phyloP scores from a whole-genome alignment of 2,797 vertebrate genomes.

The Myiotriccus ornatus region DNA sequence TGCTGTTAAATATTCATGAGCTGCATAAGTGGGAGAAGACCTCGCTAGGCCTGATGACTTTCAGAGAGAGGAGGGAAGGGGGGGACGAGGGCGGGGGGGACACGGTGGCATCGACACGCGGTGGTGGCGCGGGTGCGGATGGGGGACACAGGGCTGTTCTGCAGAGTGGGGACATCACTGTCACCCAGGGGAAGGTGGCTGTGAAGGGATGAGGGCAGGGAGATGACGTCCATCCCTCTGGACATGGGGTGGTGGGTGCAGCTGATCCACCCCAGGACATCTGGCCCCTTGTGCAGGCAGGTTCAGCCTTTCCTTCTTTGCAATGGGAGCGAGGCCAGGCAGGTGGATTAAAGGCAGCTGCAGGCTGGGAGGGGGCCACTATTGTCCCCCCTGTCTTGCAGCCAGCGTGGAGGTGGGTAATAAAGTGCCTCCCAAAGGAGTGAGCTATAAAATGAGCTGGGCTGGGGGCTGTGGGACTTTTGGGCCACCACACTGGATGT shows the following conservation, averaged over 20 bases:
- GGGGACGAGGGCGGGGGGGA: not conserved
- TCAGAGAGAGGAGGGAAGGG: constrained; percentile 72
- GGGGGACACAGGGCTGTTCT: constrained; percentile 38
- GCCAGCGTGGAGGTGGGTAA: not conserved
- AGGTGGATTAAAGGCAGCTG: not conserved
- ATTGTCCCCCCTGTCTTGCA: not conserved
- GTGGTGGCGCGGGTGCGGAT: constrained; percentile 23
- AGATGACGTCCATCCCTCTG: not conserved
- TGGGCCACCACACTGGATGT: not conserved
- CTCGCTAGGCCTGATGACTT: constrained; percentile 79
- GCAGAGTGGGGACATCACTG: not conserved
- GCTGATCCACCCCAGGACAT: fast-evolving
- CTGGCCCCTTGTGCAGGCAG: fast-evolving
- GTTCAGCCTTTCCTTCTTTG: not conserved
- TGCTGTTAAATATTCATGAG: constrained; percentile 99
- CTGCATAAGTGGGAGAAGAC: constrained; percentile 82
- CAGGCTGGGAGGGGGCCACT: no score
- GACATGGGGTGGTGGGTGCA: fast-evolving
- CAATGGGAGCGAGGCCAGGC: fast-evolving
- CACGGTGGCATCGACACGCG: not conserved
- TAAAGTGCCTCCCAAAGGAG: fast-evolving
- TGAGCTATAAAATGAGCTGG: fast-evolving
- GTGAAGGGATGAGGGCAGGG: not conserved
- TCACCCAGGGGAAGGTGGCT: not conserved
- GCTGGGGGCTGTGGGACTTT: not conserved